phyloP scores from a whole-genome alignment of 92 coral and sea anemone species.

The Heliopora coerulea region DNA sequence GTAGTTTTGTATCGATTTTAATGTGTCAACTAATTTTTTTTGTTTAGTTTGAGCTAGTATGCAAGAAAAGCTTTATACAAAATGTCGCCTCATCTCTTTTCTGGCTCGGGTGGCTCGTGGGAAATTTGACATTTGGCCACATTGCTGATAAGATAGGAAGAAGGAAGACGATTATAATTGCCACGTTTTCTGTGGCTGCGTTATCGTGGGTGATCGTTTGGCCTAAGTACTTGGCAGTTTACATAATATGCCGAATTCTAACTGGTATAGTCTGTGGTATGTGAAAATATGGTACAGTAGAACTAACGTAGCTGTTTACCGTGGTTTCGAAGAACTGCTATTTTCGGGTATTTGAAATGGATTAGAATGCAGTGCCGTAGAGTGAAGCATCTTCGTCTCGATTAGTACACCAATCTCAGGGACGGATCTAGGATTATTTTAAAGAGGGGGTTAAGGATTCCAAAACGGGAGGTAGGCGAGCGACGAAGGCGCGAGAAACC shows the following conservation, averaged over 20 bases:
- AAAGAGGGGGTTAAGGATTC: too few relatives aligned
- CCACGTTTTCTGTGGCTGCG: neutral
- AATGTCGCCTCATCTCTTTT: constrained; percentile 26
- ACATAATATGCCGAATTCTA: constrained; percentile 26
- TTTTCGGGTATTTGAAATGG: too few relatives aligned
- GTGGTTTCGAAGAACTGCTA: too few relatives aligned
- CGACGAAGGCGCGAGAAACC: too few relatives aligned
- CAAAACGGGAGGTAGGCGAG: too few relatives aligned
- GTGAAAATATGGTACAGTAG: too few relatives aligned
- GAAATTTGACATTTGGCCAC: constrained; percentile 26
- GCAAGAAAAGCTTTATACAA: constrained; percentile 19
- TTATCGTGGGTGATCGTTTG: constrained; percentile 34
- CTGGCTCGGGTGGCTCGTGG: constrained; percentile 31
- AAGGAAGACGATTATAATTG: constrained; percentile 9
- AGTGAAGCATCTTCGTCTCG: too few relatives aligned
- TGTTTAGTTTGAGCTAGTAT: constrained; percentile 19
- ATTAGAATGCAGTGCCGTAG: too few relatives aligned
- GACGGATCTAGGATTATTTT: too few relatives aligned
- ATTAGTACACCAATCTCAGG: too few relatives aligned
- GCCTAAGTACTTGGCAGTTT: constrained; percentile 15
- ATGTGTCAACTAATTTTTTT: neutral
- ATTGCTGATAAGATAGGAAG: constrained; percentile 33
- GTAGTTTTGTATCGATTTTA: too few relatives aligned
- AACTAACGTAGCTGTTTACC: too few relatives aligned
- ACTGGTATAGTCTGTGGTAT: constrained; percentile 18